phyloP scores from a whole-genome alignment of 2,888 invertebrate genomes.

The Cremastinae sp. region DNA sequence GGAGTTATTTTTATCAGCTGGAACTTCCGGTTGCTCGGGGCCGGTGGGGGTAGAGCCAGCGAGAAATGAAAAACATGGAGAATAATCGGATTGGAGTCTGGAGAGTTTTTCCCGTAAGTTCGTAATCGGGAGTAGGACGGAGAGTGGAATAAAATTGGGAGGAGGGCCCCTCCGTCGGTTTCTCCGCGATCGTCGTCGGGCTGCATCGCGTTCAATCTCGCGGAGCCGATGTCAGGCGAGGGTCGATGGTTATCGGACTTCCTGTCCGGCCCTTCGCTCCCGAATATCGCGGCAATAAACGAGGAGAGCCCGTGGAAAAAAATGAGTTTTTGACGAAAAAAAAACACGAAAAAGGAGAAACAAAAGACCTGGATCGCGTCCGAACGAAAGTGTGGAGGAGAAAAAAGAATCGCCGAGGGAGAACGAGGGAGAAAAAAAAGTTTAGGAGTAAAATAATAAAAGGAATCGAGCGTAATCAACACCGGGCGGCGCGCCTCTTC shows the following conservation, averaged over 20 bases:
- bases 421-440: slow-evolving; percentile 35
- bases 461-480: slow-evolving; percentile 53
- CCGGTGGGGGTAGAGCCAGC: neutral
- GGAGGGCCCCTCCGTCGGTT: neutral
- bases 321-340: slow-evolving; percentile 45
- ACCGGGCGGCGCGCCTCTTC: slow-evolving; percentile 50
- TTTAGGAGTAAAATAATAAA: slow-evolving; percentile 28
- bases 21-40: slow-evolving; percentile 34
- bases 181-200: slow-evolving; percentile 9
- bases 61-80: slow-evolving; percentile 11
- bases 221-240: slow-evolving; percentile 70
- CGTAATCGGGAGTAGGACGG: slow-evolving; percentile 1
- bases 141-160: slow-evolving; percentile 23
- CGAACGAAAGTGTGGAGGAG: slow-evolving; percentile 47
- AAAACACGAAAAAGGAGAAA: slow-evolving; percentile 46
- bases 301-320: slow-evolving; percentile 13
- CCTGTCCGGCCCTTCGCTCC: slow-evolving; percentile 59
- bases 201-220: slow-evolving; percentile 57
- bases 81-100: neutral
- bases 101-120: neutral
- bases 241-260: slow-evolving; percentile 65
- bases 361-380: neutral
- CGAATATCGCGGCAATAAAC: slow-evolving; percentile 32
- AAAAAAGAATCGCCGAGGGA: slow-evolving; percentile 25
- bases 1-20: slow-evolving; percentile 34